Conservation (phyloP, 2,888 invertebrate species). For the Epirrhoe alternata region DNA sequence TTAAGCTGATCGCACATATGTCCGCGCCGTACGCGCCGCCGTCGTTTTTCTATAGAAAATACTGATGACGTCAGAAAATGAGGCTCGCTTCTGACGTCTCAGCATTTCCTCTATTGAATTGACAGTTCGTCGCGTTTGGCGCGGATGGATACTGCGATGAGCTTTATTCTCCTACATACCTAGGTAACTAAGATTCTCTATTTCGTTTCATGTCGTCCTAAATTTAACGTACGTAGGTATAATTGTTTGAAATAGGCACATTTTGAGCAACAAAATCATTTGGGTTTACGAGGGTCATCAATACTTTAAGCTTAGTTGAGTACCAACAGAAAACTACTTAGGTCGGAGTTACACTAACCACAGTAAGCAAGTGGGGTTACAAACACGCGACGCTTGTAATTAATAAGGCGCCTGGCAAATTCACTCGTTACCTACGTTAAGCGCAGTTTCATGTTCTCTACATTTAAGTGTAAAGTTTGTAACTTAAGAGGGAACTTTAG, state of each 20-base stretch:
- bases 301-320: slow-evolving; percentile 2
- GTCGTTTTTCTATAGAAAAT: too few species aligned
- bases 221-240: not conserved
- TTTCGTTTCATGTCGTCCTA: not conserved
- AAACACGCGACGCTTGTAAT: slow-evolving; percentile 38
- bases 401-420: slow-evolving; percentile 44
- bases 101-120: too few species aligned
- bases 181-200: too few species aligned
- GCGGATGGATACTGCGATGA: too few species aligned
- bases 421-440: slow-evolving; percentile 45
- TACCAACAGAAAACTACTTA: not conserved
- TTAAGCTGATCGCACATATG: too few species aligned
- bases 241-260: not conserved
- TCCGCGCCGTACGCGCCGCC: too few species aligned
- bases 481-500: slow-evolving; percentile 48
- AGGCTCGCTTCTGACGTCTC: too few species aligned
- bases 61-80: too few species aligned
- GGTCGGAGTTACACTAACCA: not conserved
- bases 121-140: too few species aligned
- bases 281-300: not conserved
- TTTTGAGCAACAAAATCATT: not conserved
- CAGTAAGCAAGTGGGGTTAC: slow-evolving; percentile 22
- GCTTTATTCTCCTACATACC: too few species aligned
- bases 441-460: slow-evolving; percentile 49
- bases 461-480: slow-evolving; percentile 46